These are phyloP conservation scores for Charanyca ferruginea DNA, from an alignment of 2,888 invertebrate species.

Conservation along the genomic window DNA sequence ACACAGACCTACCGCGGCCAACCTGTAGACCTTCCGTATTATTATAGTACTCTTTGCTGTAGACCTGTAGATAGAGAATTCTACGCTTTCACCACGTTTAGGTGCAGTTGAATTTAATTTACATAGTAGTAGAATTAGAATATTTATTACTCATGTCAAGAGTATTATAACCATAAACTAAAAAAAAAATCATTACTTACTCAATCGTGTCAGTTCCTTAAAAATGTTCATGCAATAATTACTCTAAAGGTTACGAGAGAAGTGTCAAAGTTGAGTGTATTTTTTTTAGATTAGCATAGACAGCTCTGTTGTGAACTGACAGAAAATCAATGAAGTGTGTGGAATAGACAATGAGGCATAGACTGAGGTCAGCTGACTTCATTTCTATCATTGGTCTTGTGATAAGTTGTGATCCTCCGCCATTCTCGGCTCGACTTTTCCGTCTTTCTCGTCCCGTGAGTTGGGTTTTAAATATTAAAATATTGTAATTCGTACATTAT, in stretches of 20 bases:
- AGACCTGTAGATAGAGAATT: no score
- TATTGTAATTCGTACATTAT: slow-evolving; percentile 66
- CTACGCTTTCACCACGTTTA: no score
- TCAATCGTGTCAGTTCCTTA: not conserved
- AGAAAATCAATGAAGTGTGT: slow-evolving; percentile 79
- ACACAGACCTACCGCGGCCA: no score
- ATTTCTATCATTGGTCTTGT: slow-evolving; percentile 91
- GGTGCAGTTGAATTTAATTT: no score
- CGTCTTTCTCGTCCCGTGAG: slow-evolving; percentile 89
- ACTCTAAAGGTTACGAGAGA: accelerated
- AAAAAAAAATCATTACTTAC: not conserved
- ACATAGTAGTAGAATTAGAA: no score
- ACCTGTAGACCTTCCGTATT: no score
- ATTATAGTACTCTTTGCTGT: no score
- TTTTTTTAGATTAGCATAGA: not conserved
- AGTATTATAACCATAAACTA: slow-evolving; percentile 19
- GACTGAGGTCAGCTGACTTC: slow-evolving; percentile 90
- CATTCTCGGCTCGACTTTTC: slow-evolving; percentile 90
- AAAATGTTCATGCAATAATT: slow-evolving; percentile 4
- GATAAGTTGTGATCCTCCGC: slow-evolving; percentile 90
- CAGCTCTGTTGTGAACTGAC: slow-evolving; percentile 12
- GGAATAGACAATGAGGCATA: slow-evolving; percentile 82
- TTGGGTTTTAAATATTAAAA: slow-evolving; percentile 77
- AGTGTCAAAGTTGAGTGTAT: slow-evolving; percentile 11
- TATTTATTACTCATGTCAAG: not conserved